A percentile compares a stretch with the other conserved stretches of the same genome.
These are phyloP conservation scores for Caretta caretta DNA, from an alignment of 2,113 vertebrate species.

Conservation along the genomic window DNA sequence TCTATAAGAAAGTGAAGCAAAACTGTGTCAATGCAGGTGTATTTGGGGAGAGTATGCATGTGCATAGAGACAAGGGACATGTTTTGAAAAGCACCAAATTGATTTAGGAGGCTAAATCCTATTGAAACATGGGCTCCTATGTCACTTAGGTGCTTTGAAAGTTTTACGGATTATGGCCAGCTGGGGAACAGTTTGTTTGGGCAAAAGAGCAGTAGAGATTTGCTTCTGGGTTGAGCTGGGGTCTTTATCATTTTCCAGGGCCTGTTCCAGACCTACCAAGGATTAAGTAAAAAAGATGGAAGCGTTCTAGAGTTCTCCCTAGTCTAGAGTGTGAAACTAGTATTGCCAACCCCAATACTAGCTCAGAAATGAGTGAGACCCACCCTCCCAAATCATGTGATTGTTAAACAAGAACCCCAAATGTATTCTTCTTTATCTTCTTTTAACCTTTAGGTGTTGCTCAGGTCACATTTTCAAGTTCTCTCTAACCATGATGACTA, in stretches of 20 bases:
- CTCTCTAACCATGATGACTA: not conserved
- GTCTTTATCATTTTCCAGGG: not conserved
- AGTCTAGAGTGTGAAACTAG: not conserved
- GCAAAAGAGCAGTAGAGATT: not conserved
- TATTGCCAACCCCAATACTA: not conserved
- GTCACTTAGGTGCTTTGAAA: not conserved
- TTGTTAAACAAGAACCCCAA: not conserved
- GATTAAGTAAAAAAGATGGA: not conserved
- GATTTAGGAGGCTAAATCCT: not conserved
- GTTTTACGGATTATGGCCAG: not conserved
- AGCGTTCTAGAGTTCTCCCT: not conserved
- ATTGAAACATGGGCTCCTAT: not conserved
- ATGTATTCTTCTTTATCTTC: not conserved
- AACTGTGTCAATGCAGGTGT: not conserved
- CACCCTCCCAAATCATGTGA: not conserved
- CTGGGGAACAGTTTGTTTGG: not conserved
- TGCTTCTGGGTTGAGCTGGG: not conserved
- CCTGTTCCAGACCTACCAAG: not conserved
- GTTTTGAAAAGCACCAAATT: not conserved
- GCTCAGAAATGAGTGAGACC: not conserved
- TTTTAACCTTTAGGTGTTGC: not conserved
- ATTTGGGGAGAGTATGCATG: not conserved
- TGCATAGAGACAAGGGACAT: not conserved
- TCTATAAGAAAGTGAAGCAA: not conserved
- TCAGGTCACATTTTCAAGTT: not conserved